These are phyloP conservation scores for Drosophila ercepeae DNA, from an alignment of 1,140 invertebrate species.

Conservation along the genomic window DNA sequence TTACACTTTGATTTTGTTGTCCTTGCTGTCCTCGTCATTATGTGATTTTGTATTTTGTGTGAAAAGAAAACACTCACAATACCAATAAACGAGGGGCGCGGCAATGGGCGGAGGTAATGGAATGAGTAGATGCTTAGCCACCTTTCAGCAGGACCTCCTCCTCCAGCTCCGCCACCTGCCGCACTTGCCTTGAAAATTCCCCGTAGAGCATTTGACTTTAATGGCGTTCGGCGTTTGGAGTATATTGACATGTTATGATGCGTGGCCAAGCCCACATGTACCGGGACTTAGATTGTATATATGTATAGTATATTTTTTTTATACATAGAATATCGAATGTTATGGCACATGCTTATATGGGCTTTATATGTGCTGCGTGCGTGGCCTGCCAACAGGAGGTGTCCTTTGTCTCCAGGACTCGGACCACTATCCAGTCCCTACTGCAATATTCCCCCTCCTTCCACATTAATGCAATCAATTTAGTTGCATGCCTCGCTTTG, in stretches of 20 bases:
- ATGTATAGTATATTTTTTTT: not conserved
- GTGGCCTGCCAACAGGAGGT: constrained; percentile 44
- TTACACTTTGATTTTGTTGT: constrained; percentile 54
- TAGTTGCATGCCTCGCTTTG: constrained; percentile 43
- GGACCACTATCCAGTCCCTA: not conserved
- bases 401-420: constrained; percentile 28
- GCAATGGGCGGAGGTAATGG: not conserved
- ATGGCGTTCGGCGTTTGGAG: constrained; percentile 61
- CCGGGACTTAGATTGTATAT: not conserved
- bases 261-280: constrained; percentile 57
- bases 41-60: constrained; percentile 50
- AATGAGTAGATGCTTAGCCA: constrained; percentile 26
- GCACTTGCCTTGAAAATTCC: constrained; percentile 64
- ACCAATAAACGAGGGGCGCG: constrained; percentile 1
- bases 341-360: constrained; percentile 17
- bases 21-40: constrained; percentile 51
- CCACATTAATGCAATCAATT: constrained; percentile 74
- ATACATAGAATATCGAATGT: constrained; percentile 4
- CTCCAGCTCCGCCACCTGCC: not conserved
- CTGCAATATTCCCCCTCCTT: constrained; percentile 34
- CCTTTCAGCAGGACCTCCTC: constrained; percentile 28
- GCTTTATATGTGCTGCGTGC: constrained; percentile 52
- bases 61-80: constrained; percentile 34
- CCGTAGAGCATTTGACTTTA: constrained; percentile 77
- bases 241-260: constrained; percentile 81